Evolutionary conservation across 1,140 invertebrate species (phyloP).

Genomic region (Lepidurus packardi): DNA sequence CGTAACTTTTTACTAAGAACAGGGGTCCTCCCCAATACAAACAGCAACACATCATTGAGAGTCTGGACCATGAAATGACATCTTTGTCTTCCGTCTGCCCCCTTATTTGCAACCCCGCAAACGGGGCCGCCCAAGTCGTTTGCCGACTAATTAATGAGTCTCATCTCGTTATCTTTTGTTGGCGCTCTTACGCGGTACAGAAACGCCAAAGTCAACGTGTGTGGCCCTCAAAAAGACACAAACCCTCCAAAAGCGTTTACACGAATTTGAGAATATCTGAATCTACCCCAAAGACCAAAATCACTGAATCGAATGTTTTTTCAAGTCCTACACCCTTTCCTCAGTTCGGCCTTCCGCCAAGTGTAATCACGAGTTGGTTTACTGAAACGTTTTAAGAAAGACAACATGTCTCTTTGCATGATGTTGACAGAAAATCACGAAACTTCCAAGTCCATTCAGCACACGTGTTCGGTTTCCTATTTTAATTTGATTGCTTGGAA

Average conservation of each 20-base stretch:
- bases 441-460: too few relatives aligned
- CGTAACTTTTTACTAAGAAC: neutral
- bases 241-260: neutral
- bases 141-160: constrained; percentile 19
- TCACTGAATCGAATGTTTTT: too few relatives aligned
- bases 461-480: too few relatives aligned
- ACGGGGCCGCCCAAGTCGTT: constrained; percentile 12
- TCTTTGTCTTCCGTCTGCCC: neutral
- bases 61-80: constrained; percentile 19
- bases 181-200: neutral
- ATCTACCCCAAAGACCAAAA: neutral
- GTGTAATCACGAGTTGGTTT: too few relatives aligned
- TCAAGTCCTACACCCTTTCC: too few relatives aligned
- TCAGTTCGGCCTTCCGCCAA: too few relatives aligned
- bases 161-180: constrained; percentile 19
- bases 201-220: neutral
- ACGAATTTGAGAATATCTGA: neutral
- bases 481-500: too few relatives aligned
- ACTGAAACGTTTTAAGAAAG: too few relatives aligned
- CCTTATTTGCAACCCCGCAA: neutral
- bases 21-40: neutral
- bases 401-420: too few relatives aligned
- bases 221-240: constrained; percentile 6
- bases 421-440: too few relatives aligned
- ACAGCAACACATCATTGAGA: neutral